phyloP scores from a whole-genome alignment of 1,140 invertebrate species.

The Acromyrmex echinatior region DNA sequence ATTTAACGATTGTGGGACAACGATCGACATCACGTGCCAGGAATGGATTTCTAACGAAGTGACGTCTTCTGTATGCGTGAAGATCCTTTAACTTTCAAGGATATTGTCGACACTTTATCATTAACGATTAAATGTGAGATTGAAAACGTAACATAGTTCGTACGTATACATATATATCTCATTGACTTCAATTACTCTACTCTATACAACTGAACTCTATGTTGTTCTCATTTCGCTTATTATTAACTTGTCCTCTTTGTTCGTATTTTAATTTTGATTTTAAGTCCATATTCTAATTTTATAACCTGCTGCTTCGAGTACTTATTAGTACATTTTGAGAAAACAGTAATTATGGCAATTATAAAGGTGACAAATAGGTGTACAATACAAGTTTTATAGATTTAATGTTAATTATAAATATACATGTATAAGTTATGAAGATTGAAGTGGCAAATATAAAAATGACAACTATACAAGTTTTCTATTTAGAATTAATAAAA shows the following conservation, averaged over 20 bases:
- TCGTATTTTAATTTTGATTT: neutral
- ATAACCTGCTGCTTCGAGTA: neutral
- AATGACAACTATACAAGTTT: no score
- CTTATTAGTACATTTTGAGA: neutral
- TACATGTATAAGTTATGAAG: no score
- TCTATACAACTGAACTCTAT: neutral
- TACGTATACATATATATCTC: neutral
- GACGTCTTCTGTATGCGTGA: slow-evolving; percentile 10
- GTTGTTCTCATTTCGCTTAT: neutral
- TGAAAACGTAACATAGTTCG: neutral
- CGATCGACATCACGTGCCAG: slow-evolving; percentile 35
- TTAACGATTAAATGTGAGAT: neutral
- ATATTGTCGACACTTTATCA: neutral
- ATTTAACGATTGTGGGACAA: slow-evolving; percentile 55
- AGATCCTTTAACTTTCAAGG: slow-evolving; percentile 2
- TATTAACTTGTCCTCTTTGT: neutral
- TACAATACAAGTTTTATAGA: no score
- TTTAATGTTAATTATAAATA: no score
- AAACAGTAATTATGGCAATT: no score
- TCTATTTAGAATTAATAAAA: no score
- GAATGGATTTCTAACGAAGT: slow-evolving; percentile 52
- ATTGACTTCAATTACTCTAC: neutral
- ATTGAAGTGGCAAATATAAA: no score
- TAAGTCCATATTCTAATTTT: neutral
- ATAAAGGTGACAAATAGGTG: no score